Base-by-base conservation (phyloP, 2,797 vertebrate genomes). In the Lemur catta region DNA sequence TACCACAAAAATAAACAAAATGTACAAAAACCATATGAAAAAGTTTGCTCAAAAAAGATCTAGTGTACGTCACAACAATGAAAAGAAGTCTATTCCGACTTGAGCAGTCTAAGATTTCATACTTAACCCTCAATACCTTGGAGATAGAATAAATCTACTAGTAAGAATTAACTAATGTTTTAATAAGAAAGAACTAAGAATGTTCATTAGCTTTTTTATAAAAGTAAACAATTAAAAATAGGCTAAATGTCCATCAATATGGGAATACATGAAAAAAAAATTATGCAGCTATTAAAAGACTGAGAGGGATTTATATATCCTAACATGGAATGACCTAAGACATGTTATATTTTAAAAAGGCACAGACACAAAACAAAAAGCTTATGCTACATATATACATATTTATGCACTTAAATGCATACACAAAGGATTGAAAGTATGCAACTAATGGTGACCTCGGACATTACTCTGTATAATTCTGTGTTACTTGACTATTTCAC, bases 131-230 rank as follows among this genome's bases (percentile, higher is more conserved):
- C 4, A 78, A 28, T 72, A 91, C 41, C 22, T 17, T 69, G 6
- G 28, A 94, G 86, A 94, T 13, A 88, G 52, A 92, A 79, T 26
- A 92, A 33, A 71, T 72, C 20, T 67, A 86, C 94, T 35, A 93
- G 38, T 59, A 89, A 94, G 43, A 95, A 79, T 52, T 80, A 87
- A 76, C n/a, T 48, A 65, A 67, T 59, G 20, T 48, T 93, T 95
- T 69, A 86, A 71, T 79, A 94, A 93, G 30, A 90, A 84, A 81
- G n/a, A 50, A 30, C 14, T 89, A 84, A 43, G 30, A 96, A 55
- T 72, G 17, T 82, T 85, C 48, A 86, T 43, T 63, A 85, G 33
- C 61, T 85, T 94, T 93, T 91, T 84, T 72, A 86, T 89, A 82
- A 79, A 91, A 35, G 22, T 61, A 46, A 81, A 95, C 91, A 48